A percentile compares a stretch with the other conserved stretches of the same genome.
Conservation (phyloP, 2,113 vertebrate species). For the Cyphomyrus plagiostoma region DNA sequence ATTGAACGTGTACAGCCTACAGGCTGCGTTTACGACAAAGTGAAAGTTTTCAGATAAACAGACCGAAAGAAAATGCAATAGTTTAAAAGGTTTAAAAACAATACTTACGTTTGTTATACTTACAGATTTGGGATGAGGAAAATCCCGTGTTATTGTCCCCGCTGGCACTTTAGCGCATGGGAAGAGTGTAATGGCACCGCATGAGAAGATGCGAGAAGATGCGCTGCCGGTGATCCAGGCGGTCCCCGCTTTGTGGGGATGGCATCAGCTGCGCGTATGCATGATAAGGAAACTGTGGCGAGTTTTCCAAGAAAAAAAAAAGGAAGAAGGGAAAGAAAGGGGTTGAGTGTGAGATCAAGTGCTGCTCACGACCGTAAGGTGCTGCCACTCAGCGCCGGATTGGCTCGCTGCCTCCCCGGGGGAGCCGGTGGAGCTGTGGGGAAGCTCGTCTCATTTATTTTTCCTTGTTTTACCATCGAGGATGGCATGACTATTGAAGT, state of each 20-base stretch:
- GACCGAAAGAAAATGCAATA: background rate
- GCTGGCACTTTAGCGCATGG: background rate
- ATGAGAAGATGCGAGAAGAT: background rate
- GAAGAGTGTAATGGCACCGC: background rate
- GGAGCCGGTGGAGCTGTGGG: background rate
- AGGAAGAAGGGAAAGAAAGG: background rate
- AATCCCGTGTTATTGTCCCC: background rate
- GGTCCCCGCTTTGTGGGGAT: background rate
- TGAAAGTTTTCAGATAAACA: background rate
- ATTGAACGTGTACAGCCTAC: background rate
- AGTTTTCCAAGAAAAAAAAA: background rate
- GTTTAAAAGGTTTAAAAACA: background rate
- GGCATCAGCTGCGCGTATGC: background rate
- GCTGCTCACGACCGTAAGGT: background rate
- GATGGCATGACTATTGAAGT: background rate
- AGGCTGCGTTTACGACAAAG: background rate
- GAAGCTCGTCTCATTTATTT: background rate
- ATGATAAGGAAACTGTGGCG: background rate
- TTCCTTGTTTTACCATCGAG: background rate
- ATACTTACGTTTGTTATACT: background rate
- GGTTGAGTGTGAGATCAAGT: background rate
- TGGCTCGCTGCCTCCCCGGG: background rate
- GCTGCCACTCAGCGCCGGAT: slow-evolving; percentile 7
- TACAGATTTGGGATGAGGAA: background rate
- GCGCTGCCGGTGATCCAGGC: background rate